phyloP scores from a whole-genome alignment of 2,888 invertebrate genomes.

The Tolmerus cingulatus region DNA sequence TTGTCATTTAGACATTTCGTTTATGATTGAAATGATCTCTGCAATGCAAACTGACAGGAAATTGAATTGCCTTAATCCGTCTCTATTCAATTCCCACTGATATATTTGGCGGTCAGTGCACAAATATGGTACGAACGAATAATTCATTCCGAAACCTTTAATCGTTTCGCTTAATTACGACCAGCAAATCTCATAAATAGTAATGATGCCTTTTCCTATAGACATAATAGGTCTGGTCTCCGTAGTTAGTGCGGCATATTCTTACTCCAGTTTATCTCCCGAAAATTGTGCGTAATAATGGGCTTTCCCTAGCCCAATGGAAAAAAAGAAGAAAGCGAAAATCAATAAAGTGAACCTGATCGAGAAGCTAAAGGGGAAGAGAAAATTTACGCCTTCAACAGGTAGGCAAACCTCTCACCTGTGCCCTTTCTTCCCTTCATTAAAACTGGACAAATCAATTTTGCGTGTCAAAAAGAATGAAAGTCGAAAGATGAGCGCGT shows the following conservation, averaged over 20 bases:
- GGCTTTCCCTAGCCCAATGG: not conserved
- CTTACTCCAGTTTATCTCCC: not conserved
- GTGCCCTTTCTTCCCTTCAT: not conserved
- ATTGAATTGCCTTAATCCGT: not conserved
- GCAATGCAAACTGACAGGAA: not conserved
- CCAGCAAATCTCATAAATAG: not conserved
- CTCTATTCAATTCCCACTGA: not conserved
- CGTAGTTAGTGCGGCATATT: not conserved
- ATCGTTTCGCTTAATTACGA: not conserved
- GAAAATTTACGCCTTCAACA: not conserved
- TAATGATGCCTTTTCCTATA: not conserved
- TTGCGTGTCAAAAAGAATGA: not conserved
- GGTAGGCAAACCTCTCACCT: not conserved
- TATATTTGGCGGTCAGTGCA: not conserved
- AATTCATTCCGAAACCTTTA: not conserved
- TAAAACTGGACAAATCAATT: not conserved
- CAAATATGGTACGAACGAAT: not conserved
- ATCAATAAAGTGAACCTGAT: not conserved
- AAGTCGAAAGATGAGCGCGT: not conserved
- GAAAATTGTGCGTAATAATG: not conserved
- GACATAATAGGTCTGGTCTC: not conserved
- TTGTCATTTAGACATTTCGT: not conserved
- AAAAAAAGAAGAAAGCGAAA: not conserved
- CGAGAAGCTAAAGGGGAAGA: not conserved
- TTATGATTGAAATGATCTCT: not conserved